Evolutionary conservation across 2,113 vertebrate genomes (phyloP).

Genomic region (Engraulis encrasicolus): DNA sequence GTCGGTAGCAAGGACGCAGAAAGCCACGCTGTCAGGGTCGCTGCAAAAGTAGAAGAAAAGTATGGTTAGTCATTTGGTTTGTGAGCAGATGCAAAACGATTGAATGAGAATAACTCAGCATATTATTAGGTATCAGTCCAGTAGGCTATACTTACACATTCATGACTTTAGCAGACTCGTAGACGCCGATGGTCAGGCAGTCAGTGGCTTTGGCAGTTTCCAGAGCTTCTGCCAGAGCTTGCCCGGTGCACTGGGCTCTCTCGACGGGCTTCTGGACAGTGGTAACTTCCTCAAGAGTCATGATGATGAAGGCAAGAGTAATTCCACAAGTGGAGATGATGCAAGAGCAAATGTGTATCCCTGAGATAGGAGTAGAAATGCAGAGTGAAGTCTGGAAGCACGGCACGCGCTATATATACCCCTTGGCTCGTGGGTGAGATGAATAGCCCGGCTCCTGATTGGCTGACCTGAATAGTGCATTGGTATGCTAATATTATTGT

Average conservation of each 20-base stretch:
- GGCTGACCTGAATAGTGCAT: constrained; percentile 65
- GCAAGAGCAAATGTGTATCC: constrained; percentile 2
- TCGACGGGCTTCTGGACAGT: constrained; percentile 60
- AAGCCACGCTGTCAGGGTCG: constrained; percentile 64
- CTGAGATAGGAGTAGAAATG: constrained; percentile 38
- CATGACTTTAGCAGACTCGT: constrained; percentile 96
- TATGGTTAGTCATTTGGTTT: neutral
- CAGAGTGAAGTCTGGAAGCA: constrained; percentile 12
- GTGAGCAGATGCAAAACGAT: neutral
- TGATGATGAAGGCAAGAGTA: constrained; percentile 65
- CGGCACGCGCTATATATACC: constrained; percentile 62
- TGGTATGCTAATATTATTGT: constrained; percentile 80
- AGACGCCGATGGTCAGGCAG: constrained; percentile 91
- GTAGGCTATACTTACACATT: constrained; percentile 88
- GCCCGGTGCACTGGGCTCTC: constrained; percentile 81
- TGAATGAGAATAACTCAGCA: neutral
- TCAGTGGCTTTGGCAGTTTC: constrained; percentile 86
- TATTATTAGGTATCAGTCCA: neutral
- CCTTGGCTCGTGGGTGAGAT: constrained; percentile 57
- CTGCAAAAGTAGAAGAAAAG: constrained; percentile 46
- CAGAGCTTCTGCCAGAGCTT: constrained; percentile 86
- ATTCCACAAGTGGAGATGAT: constrained; percentile 51
- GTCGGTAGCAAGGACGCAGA: constrained; percentile 64
- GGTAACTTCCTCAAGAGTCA: constrained; percentile 77
- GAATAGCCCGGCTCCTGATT: constrained; percentile 67